Evolutionary conservation across 2,113 vertebrate species (phyloP), one percentile per base, ranked within the genome.

Genomic region (Hypocryptadius cinnamomeus): DNA sequence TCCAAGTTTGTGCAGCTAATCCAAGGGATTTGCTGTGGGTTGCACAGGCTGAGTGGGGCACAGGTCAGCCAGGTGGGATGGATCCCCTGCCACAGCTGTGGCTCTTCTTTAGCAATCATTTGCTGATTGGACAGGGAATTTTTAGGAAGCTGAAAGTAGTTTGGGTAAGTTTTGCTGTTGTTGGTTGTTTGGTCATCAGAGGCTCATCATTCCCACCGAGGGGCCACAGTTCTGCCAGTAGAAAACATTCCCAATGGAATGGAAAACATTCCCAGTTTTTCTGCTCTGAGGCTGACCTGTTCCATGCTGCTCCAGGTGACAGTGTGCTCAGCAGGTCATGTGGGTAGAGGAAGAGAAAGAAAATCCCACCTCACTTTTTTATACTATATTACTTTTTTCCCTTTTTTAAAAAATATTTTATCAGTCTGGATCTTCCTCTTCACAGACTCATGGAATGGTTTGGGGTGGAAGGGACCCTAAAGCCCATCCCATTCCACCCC

Each of bases 151-250:
- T 57, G 28, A 37, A 15, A 6, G 44, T 2, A 42, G 16, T 13
- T 11, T 33, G 63, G 80, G 11, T 48, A 15, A 59, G 53, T 63
- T 70, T 50, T 37, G 10, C 42, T 87, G 39, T 20, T 8, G 1
- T 8, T 74, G 64, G 48, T 22, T 74, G 21, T 4, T 28, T 56
- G 80, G 19, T n/a, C 37, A 30, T 45, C 64, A 47, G 31, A 19
- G 42, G 5, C 6, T 5, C 35, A 2, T 13, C 5, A 5, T n/a
- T 45, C 74, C 54, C 57, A 27, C 27, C 0, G 0, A 53, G 35
- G 15, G 11, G 18, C 54, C 0, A 0, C 10, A 44, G 8, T 68
- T 9, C 0, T 35, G 22, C 53, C 53, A 28, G 11, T 20, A 39
- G 39, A 48, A 89, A 87, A 50, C 18, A 40, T 71, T 51, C 33